Conservation (phyloP, 2,797 vertebrate genomes). For the Gobio occitaniae region DNA sequence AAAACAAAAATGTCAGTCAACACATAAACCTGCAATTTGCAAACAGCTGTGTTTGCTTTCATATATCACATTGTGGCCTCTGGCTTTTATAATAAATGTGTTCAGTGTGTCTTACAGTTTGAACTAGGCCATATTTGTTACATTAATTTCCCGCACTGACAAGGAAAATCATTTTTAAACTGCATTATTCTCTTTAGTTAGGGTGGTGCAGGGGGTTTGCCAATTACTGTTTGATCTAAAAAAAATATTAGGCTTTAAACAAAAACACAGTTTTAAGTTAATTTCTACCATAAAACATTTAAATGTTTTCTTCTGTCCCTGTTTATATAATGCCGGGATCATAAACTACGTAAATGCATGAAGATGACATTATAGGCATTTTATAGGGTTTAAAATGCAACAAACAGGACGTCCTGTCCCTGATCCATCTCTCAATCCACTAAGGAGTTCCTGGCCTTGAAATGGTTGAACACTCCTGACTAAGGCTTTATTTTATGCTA, state of each 20-base stretch:
- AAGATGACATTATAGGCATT: neutral
- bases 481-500: neutral
- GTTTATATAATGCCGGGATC: neutral
- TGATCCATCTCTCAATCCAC: neutral
- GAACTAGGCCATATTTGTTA: neutral
- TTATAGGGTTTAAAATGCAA: neutral
- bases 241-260: neutral
- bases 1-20: neutral
- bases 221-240: no score
- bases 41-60: neutral
- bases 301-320: neutral
- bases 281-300: neutral
- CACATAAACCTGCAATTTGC: neutral
- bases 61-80: neutral
- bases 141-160: neutral
- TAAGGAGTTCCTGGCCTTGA: neutral
- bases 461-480: neutral
- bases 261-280: neutral
- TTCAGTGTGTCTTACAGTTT: neutral
- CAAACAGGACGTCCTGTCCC: neutral
- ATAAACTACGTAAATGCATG: neutral
- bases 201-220: neutral
- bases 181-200: neutral
- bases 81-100: constrained; percentile 2
- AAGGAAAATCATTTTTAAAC: neutral